Conservation (phyloP, 2,113 vertebrate species). For the Chloropsis cyanopogon region DNA sequence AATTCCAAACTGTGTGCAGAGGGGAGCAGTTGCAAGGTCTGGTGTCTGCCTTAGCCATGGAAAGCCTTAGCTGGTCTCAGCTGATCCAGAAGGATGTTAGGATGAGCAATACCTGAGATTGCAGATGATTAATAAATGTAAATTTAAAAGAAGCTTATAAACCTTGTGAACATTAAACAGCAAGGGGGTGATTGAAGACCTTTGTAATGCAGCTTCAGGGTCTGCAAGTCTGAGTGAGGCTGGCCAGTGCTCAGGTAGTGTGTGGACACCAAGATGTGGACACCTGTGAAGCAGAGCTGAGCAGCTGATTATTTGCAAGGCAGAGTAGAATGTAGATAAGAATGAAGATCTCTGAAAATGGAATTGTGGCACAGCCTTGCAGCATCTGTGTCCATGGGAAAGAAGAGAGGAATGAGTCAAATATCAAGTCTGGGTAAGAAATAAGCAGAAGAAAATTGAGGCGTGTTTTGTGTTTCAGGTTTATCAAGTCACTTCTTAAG, state of each 20-base stretch:
- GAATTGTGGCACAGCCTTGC: background rate
- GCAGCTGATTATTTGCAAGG: background rate
- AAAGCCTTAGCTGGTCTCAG: background rate
- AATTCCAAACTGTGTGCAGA: background rate
- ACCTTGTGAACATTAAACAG: background rate
- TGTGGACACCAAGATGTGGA: background rate
- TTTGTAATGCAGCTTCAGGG: background rate
- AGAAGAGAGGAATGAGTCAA: background rate
- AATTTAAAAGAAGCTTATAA: background rate
- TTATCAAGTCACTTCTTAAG: background rate
- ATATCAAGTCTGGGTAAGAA: background rate
- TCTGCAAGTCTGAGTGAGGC: background rate
- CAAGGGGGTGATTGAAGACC: background rate
- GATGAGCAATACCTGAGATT: background rate
- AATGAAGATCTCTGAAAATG: background rate
- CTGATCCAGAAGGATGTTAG: background rate
- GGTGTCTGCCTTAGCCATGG: rapidly evolving
- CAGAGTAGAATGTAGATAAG: background rate
- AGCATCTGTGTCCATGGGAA: background rate
- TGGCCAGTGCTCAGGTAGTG: background rate
- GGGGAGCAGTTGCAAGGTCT: background rate
- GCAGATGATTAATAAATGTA: background rate
- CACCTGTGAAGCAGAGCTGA: background rate
- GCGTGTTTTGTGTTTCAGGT: background rate
- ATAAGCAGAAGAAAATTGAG: background rate